Conservation (phyloP, 2,797 vertebrate genomes). For the Aldrovandia affinis region DNA sequence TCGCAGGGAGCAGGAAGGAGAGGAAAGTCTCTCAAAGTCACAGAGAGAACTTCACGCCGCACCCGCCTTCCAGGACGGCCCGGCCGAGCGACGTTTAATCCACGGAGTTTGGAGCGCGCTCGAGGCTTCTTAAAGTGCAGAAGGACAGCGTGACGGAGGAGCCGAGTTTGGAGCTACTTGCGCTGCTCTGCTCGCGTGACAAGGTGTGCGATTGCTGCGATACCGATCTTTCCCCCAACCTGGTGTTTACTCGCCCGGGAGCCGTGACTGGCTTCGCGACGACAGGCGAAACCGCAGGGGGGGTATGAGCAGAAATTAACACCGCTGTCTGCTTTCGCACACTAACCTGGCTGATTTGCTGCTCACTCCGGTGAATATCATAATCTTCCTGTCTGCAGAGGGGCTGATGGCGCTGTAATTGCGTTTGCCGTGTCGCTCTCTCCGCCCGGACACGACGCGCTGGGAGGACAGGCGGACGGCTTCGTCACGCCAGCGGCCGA, state of each 20-base stretch:
- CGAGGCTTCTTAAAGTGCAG: too few relatives aligned
- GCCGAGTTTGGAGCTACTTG: too few relatives aligned
- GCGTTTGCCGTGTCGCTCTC: background rate
- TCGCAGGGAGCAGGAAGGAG: background rate
- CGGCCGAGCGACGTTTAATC: background rate
- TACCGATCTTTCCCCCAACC: slow-evolving; percentile 47
- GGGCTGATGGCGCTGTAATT: slow-evolving; percentile 12
- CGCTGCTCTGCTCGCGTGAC: slow-evolving; percentile 46
- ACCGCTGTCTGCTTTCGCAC: slow-evolving; percentile 28
- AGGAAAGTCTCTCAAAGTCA: slow-evolving; percentile 37
- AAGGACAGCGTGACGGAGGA: too few relatives aligned
- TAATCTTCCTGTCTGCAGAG: slow-evolving; percentile 34
- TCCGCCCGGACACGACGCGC: too few relatives aligned
- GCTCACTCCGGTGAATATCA: slow-evolving; percentile 29
- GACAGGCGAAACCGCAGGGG: slow-evolving; percentile 31
- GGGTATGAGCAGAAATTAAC: slow-evolving; percentile 47
- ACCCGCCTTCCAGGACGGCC: too few relatives aligned
- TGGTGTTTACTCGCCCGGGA: slow-evolving; percentile 36
- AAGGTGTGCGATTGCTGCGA: slow-evolving; percentile 55
- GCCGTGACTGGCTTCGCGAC: slow-evolving; percentile 49
- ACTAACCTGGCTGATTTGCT: slow-evolving; percentile 29
- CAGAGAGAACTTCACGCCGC: background rate
- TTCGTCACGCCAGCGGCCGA: too few relatives aligned
- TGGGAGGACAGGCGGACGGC: slow-evolving; percentile 17
- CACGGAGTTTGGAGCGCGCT: too few relatives aligned